Percentiles rank a stretch among this genome's conserved stretches.
phyloP scores from a whole-genome alignment of 1,140 invertebrate genomes.

The Paralvinella palmiformis region DNA sequence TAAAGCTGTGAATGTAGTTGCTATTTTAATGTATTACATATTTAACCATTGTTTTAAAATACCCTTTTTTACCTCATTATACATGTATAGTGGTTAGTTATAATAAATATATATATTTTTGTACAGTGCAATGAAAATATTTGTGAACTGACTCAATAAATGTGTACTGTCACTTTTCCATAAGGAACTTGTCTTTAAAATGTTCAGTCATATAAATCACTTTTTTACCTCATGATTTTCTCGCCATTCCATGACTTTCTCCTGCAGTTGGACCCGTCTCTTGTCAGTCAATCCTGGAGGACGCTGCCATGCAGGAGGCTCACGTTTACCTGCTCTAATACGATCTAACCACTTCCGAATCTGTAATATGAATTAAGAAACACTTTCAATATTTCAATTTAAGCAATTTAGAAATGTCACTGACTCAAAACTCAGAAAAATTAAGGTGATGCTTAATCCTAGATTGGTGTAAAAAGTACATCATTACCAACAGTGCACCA shows the following conservation, averaged over 20 bases:
- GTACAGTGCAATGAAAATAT: no score
- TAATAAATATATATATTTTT: no score
- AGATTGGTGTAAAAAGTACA: neutral
- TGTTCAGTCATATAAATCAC: no score
- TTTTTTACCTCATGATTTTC: conserved; percentile 42
- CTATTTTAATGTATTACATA: no score
- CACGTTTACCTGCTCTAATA: conserved; percentile 22
- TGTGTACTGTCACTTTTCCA: no score
- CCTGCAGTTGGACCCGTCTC: conserved; percentile 36
- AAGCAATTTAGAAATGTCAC: neutral
- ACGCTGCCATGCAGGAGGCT: conserved; percentile 29
- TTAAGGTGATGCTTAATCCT: neutral
- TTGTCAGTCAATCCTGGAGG: conserved; percentile 42
- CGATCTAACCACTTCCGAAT: conserved; percentile 38
- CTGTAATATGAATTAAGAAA: conserved; percentile 19
- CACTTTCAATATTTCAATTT: neutral
- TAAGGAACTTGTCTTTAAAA: no score
- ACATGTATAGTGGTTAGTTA: no score
- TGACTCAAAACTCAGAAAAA: neutral
- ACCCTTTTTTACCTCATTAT: no score
- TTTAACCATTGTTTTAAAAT: no score
- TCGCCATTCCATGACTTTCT: conserved; percentile 33
- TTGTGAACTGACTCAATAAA: no score
- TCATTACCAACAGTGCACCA: neutral
- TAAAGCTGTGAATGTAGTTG: no score